Evolutionary conservation across 2,113 vertebrate species (phyloP), one percentile per base, ranked within the genome.

Genomic region (Callionymus lyra): DNA sequence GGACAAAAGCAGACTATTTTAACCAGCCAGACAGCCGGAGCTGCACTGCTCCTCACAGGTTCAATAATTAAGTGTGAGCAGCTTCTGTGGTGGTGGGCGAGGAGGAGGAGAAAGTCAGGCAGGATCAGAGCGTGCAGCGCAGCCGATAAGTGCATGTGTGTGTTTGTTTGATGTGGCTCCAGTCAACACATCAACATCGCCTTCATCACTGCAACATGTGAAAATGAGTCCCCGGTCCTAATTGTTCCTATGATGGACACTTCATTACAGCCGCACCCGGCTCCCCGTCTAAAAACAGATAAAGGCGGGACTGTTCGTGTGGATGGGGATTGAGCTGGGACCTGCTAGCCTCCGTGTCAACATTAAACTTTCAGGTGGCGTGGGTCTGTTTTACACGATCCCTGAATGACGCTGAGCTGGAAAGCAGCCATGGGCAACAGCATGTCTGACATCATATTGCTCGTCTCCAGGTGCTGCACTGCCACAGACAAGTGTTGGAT

Each of bases 301-400:
- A 44, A 63, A 52, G 64, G 79, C 70, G 67, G 21, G 70, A 38
- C 47, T 55, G 67, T 64, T 62, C 65, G 57, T 56, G 42, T 56
- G 56, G 65, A 56, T 31, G n/a, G 34, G 53, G 48, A 38, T 21
- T 39, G 64, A 46, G 57, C 16, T 8, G 43, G 38, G 21, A 27
- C 49, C 43, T 14, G 36, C 40, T 44, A 38, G 58, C 48, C 65
- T 63, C 45, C 55, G 54, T 82, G 76, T 82, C 36, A 4, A 17
- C 84, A 87, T 87, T 87, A 87, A 86, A 85, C 61, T 86, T 86
- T 87, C 63, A 87, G 75, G 44, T 50, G 34, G 65, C 46, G 42
- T 57, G 72, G 70, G 77, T 60, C 67, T 70, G 79, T 76, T 77
- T 63, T 59, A 79, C 72, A 74, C 41, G 47, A 70, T 66, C 68